These are phyloP conservation scores for Nephrotoma flavescens DNA, from an alignment of 2,888 invertebrate genomes.

Conservation along the genomic window DNA sequence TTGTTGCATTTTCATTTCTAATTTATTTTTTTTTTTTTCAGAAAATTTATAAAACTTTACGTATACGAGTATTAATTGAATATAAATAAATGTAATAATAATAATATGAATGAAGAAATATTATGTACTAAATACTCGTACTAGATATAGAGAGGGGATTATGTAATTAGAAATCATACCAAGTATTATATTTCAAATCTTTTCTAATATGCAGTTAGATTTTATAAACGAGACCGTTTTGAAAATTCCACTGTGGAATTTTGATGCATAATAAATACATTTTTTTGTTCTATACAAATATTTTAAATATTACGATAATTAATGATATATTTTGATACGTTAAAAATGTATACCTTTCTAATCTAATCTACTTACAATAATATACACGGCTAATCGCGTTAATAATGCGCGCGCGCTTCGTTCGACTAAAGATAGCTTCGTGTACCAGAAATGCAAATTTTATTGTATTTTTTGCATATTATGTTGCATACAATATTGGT, in stretches of 20 bases:
- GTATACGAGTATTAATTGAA: background rate
- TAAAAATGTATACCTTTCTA: background rate
- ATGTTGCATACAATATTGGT: background rate
- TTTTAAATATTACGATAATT: background rate
- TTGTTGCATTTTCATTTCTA: background rate
- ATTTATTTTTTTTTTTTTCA: background rate
- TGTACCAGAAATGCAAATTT: background rate
- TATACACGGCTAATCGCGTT: background rate
- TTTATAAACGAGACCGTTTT: background rate
- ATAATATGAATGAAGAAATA: background rate
- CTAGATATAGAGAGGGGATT: background rate
- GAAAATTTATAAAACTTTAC: background rate
- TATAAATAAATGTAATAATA: background rate
- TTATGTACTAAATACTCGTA: background rate
- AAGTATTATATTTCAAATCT: background rate
- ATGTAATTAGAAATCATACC: background rate
- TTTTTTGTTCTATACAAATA: background rate
- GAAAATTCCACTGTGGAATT: too few species aligned
- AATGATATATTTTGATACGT: background rate
- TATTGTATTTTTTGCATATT: background rate
- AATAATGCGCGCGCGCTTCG: background rate
- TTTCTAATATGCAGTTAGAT: background rate
- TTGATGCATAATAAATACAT: background rate
- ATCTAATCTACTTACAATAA: background rate
- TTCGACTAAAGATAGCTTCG: background rate